These are phyloP conservation scores for Drosophila colorata DNA, from an alignment of 2,888 invertebrate species.

Conservation along the genomic window DNA sequence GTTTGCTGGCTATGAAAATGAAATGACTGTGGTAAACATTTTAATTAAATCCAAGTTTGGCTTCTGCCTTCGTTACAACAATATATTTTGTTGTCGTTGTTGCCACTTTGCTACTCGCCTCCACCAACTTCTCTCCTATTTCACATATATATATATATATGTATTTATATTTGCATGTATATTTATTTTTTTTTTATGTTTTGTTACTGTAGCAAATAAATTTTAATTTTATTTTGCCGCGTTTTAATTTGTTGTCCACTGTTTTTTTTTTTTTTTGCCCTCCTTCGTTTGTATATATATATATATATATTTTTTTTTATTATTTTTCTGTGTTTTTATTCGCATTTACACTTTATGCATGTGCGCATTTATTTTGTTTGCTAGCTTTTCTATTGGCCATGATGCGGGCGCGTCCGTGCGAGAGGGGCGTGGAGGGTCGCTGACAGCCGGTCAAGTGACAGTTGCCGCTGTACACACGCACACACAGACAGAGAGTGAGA, in stretches of 20 bases:
- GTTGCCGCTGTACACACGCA: constrained; percentile 58
- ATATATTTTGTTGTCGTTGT: constrained; percentile 70
- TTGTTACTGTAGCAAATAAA: constrained; percentile 66
- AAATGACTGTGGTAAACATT: constrained; percentile 81
- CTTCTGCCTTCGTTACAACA: constrained; percentile 80
- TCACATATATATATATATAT: constrained; percentile 6
- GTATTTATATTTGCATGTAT: no score
- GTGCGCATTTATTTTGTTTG: constrained; percentile 76
- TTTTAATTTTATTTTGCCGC: constrained; percentile 79
- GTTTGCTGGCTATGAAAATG: constrained; percentile 80
- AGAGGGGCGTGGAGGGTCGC: constrained; percentile 13
- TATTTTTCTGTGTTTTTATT: constrained; percentile 55
- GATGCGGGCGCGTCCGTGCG: constrained; percentile 17
- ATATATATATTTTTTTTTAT: constrained; percentile 14
- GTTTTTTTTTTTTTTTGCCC: constrained; percentile 45
- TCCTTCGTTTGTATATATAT: constrained; percentile 16
- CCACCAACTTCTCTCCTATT: constrained; percentile 27
- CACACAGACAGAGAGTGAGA: constrained; percentile 12
- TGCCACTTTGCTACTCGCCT: constrained; percentile 32
- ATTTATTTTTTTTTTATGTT: constrained; percentile 26
- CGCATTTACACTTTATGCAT: constrained; percentile 77
- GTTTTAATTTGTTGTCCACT: constrained; percentile 80
- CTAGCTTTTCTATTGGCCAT: constrained; percentile 73
- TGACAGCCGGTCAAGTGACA: constrained; percentile 79
- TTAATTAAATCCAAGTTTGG: constrained; percentile 81